Evolutionary conservation across 1,140 invertebrate genomes (phyloP).

Genomic region (Asbolus verrucosus): DNA sequence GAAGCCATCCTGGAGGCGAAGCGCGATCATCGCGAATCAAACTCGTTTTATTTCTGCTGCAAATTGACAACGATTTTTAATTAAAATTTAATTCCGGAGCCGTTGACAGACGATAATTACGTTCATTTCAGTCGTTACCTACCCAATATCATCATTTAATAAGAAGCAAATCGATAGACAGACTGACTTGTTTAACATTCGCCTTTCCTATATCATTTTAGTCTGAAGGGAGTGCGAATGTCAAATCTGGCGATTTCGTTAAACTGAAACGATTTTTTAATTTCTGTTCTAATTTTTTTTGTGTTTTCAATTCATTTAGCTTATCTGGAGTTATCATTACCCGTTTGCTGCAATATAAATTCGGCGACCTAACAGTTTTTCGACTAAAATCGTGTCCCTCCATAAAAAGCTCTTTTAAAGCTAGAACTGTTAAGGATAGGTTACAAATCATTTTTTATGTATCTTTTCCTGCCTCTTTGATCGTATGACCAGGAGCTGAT

Average conservation of each 20-base stretch:
- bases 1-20: not conserved
- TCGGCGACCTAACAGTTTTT: conserved; percentile 8
- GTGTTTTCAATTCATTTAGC: no score
- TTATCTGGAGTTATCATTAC: no score
- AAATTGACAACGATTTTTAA: conserved; percentile 21
- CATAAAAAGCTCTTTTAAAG: not conserved
- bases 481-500: no score
- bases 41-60: no score
- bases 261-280: no score
- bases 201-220: no score
- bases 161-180: conserved; percentile 20
- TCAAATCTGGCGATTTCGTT: no score
- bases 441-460: conserved; percentile 21
- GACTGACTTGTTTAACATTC: no score
- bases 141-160: conserved; percentile 20
- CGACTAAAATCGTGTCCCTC: conserved; percentile 7
- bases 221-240: no score
- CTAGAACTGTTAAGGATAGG: no score
- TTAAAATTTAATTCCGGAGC: conserved; percentile 15
- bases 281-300: no score
- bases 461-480: conserved; percentile 1
- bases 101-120: conserved; percentile 22
- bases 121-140: conserved; percentile 17
- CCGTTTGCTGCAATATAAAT: not conserved
- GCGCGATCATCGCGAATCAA: no score